Percentiles rank a stretch among this genome's conserved stretches.
Evolutionary conservation across 1,140 invertebrate genomes (phyloP).

Genomic region (Sycophaga agraensis): DNA sequence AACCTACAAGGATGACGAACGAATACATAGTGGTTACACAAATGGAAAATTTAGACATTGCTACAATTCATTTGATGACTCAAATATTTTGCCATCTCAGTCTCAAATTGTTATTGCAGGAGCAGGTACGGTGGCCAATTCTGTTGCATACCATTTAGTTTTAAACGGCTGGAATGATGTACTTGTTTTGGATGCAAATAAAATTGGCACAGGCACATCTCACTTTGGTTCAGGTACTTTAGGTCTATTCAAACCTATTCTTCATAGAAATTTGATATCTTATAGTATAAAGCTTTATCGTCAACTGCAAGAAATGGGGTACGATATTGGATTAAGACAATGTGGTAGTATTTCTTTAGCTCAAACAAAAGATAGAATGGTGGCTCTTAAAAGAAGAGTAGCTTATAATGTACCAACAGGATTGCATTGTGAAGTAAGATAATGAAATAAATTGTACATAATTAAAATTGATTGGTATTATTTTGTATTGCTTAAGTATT

Average conservation of each 20-base stretch:
- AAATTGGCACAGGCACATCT: conserved; percentile 68
- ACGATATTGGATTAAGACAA: conserved; percentile 64
- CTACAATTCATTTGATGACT: no score
- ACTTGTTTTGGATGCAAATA: conserved; percentile 66
- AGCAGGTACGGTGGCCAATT: conserved; percentile 67
- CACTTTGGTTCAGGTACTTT: conserved; percentile 69
- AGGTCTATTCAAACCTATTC: conserved; percentile 63
- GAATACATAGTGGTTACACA: no score
- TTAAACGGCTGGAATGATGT: conserved; percentile 67
- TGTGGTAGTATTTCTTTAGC: conserved; percentile 74
- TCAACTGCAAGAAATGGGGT: conserved; percentile 64
- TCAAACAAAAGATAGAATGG: conserved; percentile 71
- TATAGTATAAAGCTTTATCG: conserved; percentile 68
- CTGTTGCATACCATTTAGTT: conserved; percentile 69
- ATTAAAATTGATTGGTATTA: no score
- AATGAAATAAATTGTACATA: background rate
- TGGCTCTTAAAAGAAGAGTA: conserved; percentile 64
- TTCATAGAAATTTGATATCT: conserved; percentile 62
- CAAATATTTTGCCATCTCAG: conserved; percentile 55
- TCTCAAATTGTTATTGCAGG: conserved; percentile 68
- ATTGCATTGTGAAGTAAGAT: conserved; percentile 58
- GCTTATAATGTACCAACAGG: conserved; percentile 62
- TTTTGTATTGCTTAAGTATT: no score
- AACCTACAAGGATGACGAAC: no score
- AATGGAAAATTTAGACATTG: no score